phyloP scores from a whole-genome alignment of 23 tunicate species.

The Ciona savignyi region DNA sequence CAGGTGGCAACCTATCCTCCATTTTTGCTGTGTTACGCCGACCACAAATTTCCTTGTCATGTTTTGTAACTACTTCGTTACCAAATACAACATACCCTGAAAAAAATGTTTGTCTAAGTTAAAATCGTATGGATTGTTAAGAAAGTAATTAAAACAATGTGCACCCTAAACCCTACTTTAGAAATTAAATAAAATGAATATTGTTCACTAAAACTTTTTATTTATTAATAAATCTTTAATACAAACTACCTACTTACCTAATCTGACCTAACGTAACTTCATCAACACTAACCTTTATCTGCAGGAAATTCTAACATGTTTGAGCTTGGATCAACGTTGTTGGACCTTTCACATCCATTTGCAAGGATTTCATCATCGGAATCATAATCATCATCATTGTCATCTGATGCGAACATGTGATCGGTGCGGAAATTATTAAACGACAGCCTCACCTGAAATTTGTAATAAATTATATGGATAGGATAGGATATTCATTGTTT shows the following conservation, averaged over 20 bases:
- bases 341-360: neutral
- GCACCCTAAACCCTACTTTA: no score
- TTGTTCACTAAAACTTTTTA: no score
- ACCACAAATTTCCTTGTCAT: constrained; percentile 79
- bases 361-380: constrained; percentile 23
- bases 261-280: no score
- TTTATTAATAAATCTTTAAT: no score
- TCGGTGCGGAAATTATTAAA: constrained; percentile 57
- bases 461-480: constrained; percentile 2
- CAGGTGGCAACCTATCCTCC: constrained; percentile 75
- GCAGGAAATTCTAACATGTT: constrained; percentile 33
- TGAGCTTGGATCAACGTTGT: constrained; percentile 20
- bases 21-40: constrained; percentile 58
- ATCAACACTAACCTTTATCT: constrained; percentile 32
- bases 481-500: no score
- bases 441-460: constrained; percentile 28
- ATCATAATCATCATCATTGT: constrained; percentile 23
- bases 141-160: no score
- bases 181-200: no score
- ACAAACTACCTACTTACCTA: no score
- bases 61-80: constrained; percentile 78
- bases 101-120: no score
- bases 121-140: no score
- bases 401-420: constrained; percentile 39
- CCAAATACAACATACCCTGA: constrained; percentile 63